Conservation (phyloP, 2,797 vertebrate species). For the Acanthopagrus latus region DNA sequence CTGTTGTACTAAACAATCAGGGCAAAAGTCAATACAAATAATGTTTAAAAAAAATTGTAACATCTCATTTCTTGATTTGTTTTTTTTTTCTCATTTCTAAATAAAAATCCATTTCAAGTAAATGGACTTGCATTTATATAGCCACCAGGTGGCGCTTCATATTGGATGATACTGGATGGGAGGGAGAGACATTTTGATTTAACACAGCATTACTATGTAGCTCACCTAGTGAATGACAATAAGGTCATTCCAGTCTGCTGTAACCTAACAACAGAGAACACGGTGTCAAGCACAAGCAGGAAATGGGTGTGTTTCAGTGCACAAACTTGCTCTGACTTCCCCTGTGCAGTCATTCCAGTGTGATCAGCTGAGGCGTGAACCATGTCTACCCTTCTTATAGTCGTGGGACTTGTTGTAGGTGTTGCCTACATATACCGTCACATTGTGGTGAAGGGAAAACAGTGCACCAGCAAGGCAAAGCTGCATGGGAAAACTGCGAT, state of each 20-base stretch:
- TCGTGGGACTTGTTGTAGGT: conserved; percentile 41
- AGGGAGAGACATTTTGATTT: background rate
- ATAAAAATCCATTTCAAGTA: too few relatives aligned
- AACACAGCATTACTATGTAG: background rate
- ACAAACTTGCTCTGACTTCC: background rate
- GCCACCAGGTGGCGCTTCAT: background rate
- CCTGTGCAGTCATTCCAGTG: background rate
- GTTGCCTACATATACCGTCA: conserved; percentile 80
- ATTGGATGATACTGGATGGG: background rate
- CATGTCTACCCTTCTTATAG: conserved; percentile 75
- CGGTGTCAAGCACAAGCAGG: conserved; percentile 16
- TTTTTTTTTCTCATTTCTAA: too few relatives aligned
- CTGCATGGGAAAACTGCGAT: conserved; percentile 88
- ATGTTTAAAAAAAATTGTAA: too few relatives aligned
- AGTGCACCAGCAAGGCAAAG: conserved; percentile 79
- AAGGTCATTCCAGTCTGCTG: conserved; percentile 4
- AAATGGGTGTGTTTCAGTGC: conserved; percentile 26
- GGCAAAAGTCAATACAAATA: too few relatives aligned
- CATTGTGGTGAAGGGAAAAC: conserved; percentile 78
- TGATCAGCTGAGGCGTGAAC: background rate
- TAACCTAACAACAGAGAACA: background rate
- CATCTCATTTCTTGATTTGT: too few relatives aligned
- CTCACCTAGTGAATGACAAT: too few relatives aligned
- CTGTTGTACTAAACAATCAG: too few relatives aligned
- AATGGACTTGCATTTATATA: too few relatives aligned